Conservation (phyloP, 2,113 vertebrate genomes). For the Hippopotamus amphibius region DNA sequence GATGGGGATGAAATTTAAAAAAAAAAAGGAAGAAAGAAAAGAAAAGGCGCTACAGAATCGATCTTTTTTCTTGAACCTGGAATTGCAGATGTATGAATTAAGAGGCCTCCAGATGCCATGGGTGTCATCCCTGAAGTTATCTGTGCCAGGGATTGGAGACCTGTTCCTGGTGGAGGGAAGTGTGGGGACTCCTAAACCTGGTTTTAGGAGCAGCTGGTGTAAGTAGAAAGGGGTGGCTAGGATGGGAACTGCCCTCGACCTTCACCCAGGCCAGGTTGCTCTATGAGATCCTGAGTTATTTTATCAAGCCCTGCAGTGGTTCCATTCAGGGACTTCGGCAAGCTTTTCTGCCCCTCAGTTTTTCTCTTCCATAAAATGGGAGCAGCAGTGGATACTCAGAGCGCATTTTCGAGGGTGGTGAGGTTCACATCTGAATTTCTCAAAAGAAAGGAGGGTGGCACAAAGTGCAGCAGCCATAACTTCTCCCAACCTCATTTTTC, state of each 20-base stretch:
- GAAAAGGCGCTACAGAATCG: accelerated
- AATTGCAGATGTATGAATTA: background rate
- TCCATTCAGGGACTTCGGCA: background rate
- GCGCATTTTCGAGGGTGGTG: background rate
- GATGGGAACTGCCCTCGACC: background rate
- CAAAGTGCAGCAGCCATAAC: background rate
- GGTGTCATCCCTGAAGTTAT: background rate
- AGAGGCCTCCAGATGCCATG: background rate
- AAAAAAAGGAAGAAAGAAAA: accelerated
- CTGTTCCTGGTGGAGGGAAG: background rate
- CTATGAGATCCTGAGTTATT: background rate
- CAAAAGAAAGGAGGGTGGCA: background rate
- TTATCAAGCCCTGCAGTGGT: background rate
- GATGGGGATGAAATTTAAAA: background rate
- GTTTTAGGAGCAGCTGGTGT: background rate
- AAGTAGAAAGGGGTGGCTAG: background rate
- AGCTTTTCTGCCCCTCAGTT: background rate
- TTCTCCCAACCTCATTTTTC: background rate
- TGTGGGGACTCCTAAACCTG: background rate
- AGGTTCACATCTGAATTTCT: background rate
- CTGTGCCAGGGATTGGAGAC: background rate
- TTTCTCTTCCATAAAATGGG: background rate
- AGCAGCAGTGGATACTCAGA: background rate
- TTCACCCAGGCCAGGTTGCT: background rate
- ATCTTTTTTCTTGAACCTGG: background rate